These are phyloP conservation scores for Metellina segmentata DNA, from an alignment of 2,888 invertebrate genomes.

Conservation along the genomic window DNA sequence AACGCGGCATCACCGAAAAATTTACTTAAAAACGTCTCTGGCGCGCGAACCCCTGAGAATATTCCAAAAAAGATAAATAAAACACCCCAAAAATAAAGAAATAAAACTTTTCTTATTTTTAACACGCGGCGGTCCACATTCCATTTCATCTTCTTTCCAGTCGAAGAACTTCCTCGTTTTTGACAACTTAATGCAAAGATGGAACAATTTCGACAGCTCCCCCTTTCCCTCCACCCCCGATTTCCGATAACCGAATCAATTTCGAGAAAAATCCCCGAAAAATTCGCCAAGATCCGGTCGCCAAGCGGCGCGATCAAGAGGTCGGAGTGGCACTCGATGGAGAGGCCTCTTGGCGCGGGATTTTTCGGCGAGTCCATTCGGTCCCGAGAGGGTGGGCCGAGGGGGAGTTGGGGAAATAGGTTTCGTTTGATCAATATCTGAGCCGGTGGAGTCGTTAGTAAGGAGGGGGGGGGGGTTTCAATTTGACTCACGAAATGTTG, in stretches of 20 bases:
- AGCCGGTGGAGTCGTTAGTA: conserved; percentile 53
- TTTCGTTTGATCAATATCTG: conserved; percentile 66
- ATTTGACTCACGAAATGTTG: conserved; percentile 50
- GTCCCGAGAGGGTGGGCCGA: conserved; percentile 31
- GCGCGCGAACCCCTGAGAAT: not conserved
- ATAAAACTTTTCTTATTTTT: conserved; percentile 13
- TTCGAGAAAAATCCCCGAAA: conserved; percentile 30
- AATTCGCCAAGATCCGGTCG: conserved; percentile 19
- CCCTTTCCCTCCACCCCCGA: conserved; percentile 11
- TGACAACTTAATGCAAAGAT: conserved; percentile 73
- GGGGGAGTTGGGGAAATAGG: conserved; percentile 32
- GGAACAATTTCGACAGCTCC: conserved; percentile 51
- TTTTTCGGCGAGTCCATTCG: conserved; percentile 19
- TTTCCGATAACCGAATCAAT: conserved; percentile 71
- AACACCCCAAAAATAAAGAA: not conserved
- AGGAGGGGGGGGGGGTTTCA: conserved; percentile 49
- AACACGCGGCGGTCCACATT: conserved; percentile 38
- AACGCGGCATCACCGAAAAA: not conserved
- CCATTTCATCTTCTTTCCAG: conserved; percentile 35
- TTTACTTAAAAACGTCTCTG: conserved; percentile 10
- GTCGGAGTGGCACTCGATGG: conserved; percentile 5
- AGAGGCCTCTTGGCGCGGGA: conserved; percentile 14
- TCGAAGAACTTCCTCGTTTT: conserved; percentile 51
- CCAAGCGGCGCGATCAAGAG: conserved; percentile 25
- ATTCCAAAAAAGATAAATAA: conserved; percentile 1